These are phyloP conservation scores for Scomber scombrus DNA, from an alignment of 2,113 vertebrate species.

Conservation along the genomic window DNA sequence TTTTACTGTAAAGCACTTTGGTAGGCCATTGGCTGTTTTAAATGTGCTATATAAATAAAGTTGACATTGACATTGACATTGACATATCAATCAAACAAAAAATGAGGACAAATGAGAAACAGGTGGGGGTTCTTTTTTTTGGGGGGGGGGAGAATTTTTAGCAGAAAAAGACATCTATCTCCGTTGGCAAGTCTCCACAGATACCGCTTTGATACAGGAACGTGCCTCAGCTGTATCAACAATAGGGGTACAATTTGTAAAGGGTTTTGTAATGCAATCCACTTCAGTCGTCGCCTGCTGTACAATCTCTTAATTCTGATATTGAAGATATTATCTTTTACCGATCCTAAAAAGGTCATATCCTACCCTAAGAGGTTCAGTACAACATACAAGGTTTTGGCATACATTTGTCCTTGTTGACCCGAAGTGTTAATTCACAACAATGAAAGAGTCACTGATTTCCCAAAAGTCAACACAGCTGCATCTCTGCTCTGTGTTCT, in stretches of 20 bases:
- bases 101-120: slow-evolving; percentile 16
- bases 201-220: too few relatives aligned
- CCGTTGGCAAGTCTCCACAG: background rate
- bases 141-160: background rate
- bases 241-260: background rate
- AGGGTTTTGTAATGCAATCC: background rate
- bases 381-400: background rate
- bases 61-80: too few relatives aligned
- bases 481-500: slow-evolving; percentile 1
- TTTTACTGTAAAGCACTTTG: too few relatives aligned
- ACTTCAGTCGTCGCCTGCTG: background rate
- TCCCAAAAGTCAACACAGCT: slow-evolving; percentile 41
- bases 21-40: too few relatives aligned
- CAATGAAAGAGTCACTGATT: slow-evolving; percentile 69
- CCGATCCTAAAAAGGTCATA: background rate
- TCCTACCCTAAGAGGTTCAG: background rate
- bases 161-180: background rate
- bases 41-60: too few relatives aligned
- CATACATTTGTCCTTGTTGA: slow-evolving; percentile 17
- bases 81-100: background rate
- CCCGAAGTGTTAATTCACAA: slow-evolving; percentile 49
- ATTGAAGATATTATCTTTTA: background rate
- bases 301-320: background rate
- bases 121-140: background rate
- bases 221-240: too few relatives aligned